Conservation (phyloP, 2,113 vertebrate species). For the Nettapus auritus region DNA sequence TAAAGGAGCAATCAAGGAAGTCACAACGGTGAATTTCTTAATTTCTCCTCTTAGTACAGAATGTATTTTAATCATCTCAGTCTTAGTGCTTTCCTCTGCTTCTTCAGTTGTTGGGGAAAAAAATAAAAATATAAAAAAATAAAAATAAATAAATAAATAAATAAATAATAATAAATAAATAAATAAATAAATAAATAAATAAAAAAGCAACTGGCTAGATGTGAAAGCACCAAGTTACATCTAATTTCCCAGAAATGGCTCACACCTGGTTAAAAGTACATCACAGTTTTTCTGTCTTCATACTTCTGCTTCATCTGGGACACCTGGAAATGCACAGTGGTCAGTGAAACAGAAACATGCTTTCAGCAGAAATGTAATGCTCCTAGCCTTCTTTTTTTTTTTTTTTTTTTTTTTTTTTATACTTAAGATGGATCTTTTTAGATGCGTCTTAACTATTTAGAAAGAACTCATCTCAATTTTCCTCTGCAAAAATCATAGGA, state of each 20-base stretch:
- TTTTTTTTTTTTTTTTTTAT: too few relatives aligned
- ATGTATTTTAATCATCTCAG: neutral
- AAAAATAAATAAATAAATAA: too few relatives aligned
- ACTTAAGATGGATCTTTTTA: neutral
- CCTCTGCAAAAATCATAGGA: neutral
- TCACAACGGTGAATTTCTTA: neutral
- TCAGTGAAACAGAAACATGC: neutral
- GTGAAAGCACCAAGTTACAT: neutral
- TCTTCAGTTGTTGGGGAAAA: neutral
- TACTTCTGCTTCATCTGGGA: neutral
- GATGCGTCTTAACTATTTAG: neutral
- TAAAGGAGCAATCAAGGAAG: neutral
- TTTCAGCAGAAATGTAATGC: neutral
- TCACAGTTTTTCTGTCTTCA: neutral
- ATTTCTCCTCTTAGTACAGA: neutral
- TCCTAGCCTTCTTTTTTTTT: neutral
- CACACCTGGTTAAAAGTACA: neutral
- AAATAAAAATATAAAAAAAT: too few relatives aligned
- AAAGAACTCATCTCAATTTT: neutral
- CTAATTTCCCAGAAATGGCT: neutral
- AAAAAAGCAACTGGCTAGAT: neutral
- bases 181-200: too few relatives aligned
- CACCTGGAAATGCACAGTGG: neutral
- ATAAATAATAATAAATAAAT: too few relatives aligned
- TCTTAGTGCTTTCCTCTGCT: neutral